These are phyloP conservation scores for Meiosimyza decipiens DNA, from an alignment of 2,888 invertebrate genomes.

Conservation along the genomic window DNA sequence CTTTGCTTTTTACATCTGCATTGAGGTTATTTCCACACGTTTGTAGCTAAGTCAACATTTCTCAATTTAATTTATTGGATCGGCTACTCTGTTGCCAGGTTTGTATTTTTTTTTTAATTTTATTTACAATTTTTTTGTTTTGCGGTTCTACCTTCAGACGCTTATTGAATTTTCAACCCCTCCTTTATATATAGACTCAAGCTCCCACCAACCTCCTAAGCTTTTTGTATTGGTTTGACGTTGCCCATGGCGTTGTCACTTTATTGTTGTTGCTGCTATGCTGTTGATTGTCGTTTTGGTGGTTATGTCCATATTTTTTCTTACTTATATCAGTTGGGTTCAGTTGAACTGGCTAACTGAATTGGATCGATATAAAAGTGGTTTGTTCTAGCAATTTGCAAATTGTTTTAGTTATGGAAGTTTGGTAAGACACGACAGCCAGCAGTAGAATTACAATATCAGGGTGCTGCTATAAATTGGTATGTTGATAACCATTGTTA, in stretches of 20 bases:
- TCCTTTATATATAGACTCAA: too few species aligned
- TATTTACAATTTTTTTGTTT: background rate
- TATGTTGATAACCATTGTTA: too few species aligned
- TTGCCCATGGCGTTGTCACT: slow-evolving; percentile 40
- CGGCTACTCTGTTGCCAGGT: slow-evolving; percentile 8
- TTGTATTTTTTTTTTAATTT: background rate
- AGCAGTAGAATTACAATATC: too few species aligned
- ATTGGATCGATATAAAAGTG: slow-evolving; percentile 41
- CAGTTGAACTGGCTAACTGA: background rate
- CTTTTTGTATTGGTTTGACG: slow-evolving; percentile 34
- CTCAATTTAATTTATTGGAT: too few species aligned
- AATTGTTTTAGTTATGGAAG: background rate
- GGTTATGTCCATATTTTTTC: background rate
- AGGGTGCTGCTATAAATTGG: too few species aligned
- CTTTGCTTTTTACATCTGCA: too few species aligned
- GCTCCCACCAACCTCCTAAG: too few species aligned
- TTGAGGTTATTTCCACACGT: too few species aligned
- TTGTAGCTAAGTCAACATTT: too few species aligned
- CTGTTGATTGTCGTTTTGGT: slow-evolving; percentile 1
- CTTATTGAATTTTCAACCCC: background rate
- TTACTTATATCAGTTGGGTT: background rate
- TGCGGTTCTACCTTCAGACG: background rate
- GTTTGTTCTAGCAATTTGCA: slow-evolving; percentile 14
- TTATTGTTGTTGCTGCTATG: background rate
- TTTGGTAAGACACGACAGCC: too few species aligned